Evolutionary conservation across 1,140 invertebrate genomes (phyloP), one percentile per base, ranked within the genome.

Genomic region (Drosophila micromelanica): DNA sequence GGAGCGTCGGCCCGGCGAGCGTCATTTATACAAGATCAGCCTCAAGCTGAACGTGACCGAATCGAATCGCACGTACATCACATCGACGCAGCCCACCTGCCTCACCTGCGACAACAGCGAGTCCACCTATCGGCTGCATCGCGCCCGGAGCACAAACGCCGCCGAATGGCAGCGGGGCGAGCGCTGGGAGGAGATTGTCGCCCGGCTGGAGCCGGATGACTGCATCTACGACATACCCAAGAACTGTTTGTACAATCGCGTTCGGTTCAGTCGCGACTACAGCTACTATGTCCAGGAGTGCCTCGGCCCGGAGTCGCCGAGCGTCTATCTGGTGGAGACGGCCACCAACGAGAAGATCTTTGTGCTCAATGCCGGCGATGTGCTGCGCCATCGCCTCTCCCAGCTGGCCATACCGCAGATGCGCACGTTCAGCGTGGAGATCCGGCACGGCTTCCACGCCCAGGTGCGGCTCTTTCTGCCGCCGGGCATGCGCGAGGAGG

Each of bases 401-500:
- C 92, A 91, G 11, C 91, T 94, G 55, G 94, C 94, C 0, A 72
- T 93, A 12, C 94, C 94, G 0, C 94, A 95, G 82, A 91, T 93
- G 60, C 93, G 94, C 15, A 94, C 94, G 0, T 94, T 95, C 63
- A 93, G 93, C 57, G 94, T 95, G 3, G 94, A 94, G 90, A 94
- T 94, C 11, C 81, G 90, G 0, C 91, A 93, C 45, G 92, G 92
- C 1, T 92, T 93, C 73, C 91, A 93, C 38, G 92, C 92, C 13
- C 92, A 93, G 63, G 96, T 97, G 0, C 93, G 95, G 8, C 93
- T 97, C 3, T 94, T 94, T 61, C 91, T 97, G 43, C 96, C 96
- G 1, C 96, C 96, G 0, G 95, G 95, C n/a, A 93, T 97, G 65
- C 92, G 95, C 54, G 96, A 97, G 80, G 95, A 96, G 46, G 96